Evolutionary conservation across 1,140 invertebrate species (phyloP), one percentile per base, ranked within the genome.

Genomic region (Lepidostoma basale): DNA sequence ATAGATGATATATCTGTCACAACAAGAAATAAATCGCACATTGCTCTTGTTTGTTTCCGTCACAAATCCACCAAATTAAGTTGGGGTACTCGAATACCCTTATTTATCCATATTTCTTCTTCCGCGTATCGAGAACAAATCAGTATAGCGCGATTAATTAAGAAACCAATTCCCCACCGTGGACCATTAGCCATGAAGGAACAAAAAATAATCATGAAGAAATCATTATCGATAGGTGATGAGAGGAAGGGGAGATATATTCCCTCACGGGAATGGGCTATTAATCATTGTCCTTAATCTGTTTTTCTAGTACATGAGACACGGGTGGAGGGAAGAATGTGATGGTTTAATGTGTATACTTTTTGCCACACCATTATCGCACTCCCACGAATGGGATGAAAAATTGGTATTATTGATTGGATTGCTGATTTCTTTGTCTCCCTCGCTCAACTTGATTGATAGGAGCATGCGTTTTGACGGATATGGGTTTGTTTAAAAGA

Each of bases 151-250:
- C n/a, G n/a, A n/a, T n/a, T n/a, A n/a, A n/a, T n/a, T 40, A 16
- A 16, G 45, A 12, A 23, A 12, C 45, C 45, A 49, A 49, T 56
- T 18, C 52, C 52, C 26, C n/a, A 4, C 16, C 16, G 52, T 18
- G 26, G 3, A 3, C 26, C 28, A 56, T 56, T 56, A 56, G 28
- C 28, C 25, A 47, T 30, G 12, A 30, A 18, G 36, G 26, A 30
- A 56, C 52, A 56, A 56, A 56, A 56, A 56, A 56, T 56, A 56
- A 56, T 56, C 52, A 56, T 10, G 12, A 1, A 33, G 52, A 36
- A 56, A 56, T 56, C 52, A 56, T 56, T 56, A 56, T 33, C 25
- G 52, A 56, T 56, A 56, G 52, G 52, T 56, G 52, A 56, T 33
- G 52, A 36, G 28, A 18, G 26, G 0, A 30, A 18, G 30, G 52